These are phyloP conservation scores for Papilio protenor DNA, from an alignment of 2,888 invertebrate species.

Conservation along the genomic window DNA sequence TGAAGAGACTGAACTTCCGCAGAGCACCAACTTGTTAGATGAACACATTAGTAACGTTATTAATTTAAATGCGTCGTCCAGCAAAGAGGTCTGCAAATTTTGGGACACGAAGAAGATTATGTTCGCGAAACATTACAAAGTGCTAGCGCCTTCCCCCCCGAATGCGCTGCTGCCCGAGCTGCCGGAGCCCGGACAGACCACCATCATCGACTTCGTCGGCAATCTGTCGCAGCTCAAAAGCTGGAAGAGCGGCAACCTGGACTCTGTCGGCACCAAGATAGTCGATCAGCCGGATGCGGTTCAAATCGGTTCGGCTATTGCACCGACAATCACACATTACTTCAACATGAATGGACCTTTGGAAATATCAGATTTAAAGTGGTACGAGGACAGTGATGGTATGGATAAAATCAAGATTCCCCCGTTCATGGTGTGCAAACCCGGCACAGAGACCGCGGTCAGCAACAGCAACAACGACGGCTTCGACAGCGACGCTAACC, in stretches of 20 bases:
- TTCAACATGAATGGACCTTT: slow-evolving; percentile 74
- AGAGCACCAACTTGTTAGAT: slow-evolving; percentile 74
- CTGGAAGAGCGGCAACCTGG: slow-evolving; percentile 75
- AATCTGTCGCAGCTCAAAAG: slow-evolving; percentile 76
- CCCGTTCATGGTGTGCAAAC: slow-evolving; percentile 67
- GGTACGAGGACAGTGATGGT: slow-evolving; percentile 76
- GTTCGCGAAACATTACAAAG: slow-evolving; percentile 72
- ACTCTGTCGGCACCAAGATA: slow-evolving; percentile 74
- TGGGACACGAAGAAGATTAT: slow-evolving; percentile 78
- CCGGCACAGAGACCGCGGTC: slow-evolving; percentile 71
- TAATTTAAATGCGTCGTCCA: slow-evolving; percentile 78
- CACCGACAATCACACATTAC: slow-evolving; percentile 68
- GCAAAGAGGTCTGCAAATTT: slow-evolving; percentile 75
- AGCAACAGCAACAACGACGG: slow-evolving; percentile 78
- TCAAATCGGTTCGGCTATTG: slow-evolving; percentile 57
- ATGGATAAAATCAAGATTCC: slow-evolving; percentile 71
- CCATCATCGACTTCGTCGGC: slow-evolving; percentile 75
- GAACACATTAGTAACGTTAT: slow-evolving; percentile 83
- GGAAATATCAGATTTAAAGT: slow-evolving; percentile 78
- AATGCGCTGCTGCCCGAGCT: slow-evolving; percentile 69
- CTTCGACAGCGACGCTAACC: slow-evolving; percentile 76
- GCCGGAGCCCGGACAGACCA: slow-evolving; percentile 70
- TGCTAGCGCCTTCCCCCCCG: slow-evolving; percentile 69
- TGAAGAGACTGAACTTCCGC: slow-evolving; percentile 83
- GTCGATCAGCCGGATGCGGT: slow-evolving; percentile 76